Conservation (phyloP, 2,113 vertebrate species). For the Eulemur rufifrons region DNA sequence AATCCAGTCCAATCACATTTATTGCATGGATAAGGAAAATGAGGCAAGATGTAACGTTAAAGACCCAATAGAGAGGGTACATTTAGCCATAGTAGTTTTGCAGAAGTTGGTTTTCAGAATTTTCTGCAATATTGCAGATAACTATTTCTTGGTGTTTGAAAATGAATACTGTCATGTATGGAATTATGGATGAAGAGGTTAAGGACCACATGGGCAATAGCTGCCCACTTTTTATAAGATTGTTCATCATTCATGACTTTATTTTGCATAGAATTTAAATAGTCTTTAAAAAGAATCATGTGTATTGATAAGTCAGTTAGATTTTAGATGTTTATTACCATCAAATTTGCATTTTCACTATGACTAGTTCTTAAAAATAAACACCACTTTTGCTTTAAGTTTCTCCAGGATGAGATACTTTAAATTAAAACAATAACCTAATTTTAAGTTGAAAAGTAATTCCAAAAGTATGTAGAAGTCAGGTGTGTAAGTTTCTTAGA, state of each 20-base stretch:
- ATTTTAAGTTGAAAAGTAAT: conserved; percentile 31
- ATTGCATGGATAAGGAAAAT: background rate
- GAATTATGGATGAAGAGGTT: background rate
- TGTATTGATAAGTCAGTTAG: background rate
- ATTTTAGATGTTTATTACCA: conserved; percentile 26
- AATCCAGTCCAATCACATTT: background rate
- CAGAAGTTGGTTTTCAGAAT: background rate
- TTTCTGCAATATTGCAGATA: background rate
- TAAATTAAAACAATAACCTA: background rate
- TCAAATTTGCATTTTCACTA: background rate
- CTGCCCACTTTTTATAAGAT: conserved; percentile 7
- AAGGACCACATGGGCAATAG: background rate
- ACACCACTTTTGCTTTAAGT: background rate
- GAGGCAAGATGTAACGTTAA: background rate
- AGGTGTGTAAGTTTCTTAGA: conserved; percentile 7
- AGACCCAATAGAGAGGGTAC: background rate
- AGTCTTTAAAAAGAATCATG: background rate
- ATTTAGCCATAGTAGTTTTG: background rate
- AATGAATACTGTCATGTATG: background rate
- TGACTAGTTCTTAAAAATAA: conserved; percentile 2
- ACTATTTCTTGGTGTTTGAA: background rate
- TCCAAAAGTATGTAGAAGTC: background rate
- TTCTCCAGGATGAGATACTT: background rate
- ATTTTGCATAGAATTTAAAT: conserved; percentile 17
- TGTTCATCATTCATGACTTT: background rate